Evolutionary conservation across 1,140 invertebrate species (phyloP).

Genomic region (Dryas iulia): DNA sequence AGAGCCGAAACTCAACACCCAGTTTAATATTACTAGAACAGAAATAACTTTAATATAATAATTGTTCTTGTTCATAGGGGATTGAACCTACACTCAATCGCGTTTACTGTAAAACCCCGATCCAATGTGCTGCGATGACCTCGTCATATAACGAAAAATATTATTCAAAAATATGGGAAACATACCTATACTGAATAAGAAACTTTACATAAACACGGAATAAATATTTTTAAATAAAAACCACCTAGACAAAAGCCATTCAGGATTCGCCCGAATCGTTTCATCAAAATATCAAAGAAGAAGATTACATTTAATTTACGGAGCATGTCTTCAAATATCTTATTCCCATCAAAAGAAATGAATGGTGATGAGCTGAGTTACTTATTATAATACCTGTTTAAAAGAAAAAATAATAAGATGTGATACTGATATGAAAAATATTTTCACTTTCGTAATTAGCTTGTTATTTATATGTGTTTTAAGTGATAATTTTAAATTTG

Average conservation of each 20-base stretch:
- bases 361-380: background rate
- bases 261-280: background rate
- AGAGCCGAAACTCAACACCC: too few species aligned
- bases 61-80: too few species aligned
- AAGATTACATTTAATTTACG: constrained; percentile 30
- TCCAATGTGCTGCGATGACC: too few species aligned
- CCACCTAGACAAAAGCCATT: background rate
- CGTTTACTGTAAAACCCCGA: too few species aligned
- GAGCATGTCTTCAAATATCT: constrained; percentile 17
- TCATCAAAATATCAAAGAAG: constrained; percentile 20
- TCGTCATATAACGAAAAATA: too few species aligned
- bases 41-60: too few species aligned
- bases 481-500: too few species aligned
- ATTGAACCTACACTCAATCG: too few species aligned
- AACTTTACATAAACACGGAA: background rate
- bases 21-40: too few species aligned
- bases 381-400: background rate
- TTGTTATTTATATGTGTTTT: too few species aligned
- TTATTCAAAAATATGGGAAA: too few species aligned
- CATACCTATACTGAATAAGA: too few species aligned
- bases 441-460: background rate
- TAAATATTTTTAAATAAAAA: background rate
- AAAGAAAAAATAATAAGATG: background rate
- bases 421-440: background rate
- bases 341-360: constrained; percentile 22